These are phyloP conservation scores for Vireo griseus DNA, from an alignment of 2,797 vertebrate species.

Conservation along the genomic window DNA sequence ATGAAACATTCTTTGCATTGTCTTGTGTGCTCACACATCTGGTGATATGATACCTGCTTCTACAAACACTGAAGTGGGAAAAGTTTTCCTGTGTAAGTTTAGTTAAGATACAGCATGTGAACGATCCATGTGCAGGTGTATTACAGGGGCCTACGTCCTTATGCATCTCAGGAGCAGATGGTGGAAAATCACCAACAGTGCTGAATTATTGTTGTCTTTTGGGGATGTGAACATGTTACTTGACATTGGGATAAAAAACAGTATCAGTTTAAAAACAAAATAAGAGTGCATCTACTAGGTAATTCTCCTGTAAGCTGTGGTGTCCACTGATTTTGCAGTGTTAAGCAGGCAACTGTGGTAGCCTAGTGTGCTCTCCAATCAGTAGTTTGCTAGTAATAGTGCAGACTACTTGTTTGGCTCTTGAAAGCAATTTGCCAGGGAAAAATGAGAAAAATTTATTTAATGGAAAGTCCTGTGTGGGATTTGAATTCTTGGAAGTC, in stretches of 20 bases:
- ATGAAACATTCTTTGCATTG: not conserved
- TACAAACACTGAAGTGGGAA: not conserved
- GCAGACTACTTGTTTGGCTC: not conserved
- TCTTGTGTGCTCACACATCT: not conserved
- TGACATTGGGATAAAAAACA: not conserved
- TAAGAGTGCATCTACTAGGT: not conserved
- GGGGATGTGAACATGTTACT: not conserved
- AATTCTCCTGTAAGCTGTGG: not conserved
- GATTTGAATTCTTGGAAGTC: not conserved
- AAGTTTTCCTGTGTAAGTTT: not conserved
- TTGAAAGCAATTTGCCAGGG: not conserved
- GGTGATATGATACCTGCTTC: not conserved
- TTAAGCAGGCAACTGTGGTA: not conserved
- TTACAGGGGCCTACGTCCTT: not conserved
- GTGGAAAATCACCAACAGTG: not conserved
- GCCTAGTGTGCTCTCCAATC: not conserved
- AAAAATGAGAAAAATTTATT: not conserved
- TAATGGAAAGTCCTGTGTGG: not conserved
- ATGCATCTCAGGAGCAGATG: not conserved
- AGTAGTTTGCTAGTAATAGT: not conserved
- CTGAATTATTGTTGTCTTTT: not conserved
- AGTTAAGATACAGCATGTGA: not conserved
- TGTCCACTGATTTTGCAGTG: not conserved
- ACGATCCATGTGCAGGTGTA: rapidly evolving
- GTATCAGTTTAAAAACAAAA: not conserved